These are phyloP conservation scores for Leptinotarsa texana DNA, from an alignment of 1,140 invertebrate species.

Conservation along the genomic window DNA sequence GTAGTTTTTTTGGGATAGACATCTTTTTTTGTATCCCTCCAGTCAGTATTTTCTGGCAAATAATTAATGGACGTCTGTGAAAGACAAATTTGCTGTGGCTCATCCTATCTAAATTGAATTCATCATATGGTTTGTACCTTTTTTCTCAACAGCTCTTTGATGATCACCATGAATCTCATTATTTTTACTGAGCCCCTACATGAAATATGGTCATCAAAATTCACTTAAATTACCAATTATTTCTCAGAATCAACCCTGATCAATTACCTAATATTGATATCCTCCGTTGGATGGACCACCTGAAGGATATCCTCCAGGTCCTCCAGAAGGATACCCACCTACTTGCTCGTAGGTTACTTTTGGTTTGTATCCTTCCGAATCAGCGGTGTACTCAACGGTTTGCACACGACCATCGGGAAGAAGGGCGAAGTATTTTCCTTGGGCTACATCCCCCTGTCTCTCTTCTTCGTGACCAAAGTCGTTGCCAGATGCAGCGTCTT, in stretches of 20 bases:
- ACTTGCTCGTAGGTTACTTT: conserved; percentile 73
- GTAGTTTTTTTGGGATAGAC: no score
- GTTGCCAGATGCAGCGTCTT: conserved; percentile 69
- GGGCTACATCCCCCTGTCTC: conserved; percentile 67
- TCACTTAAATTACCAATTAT: conserved; percentile 5
- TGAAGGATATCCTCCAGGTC: conserved; percentile 47
- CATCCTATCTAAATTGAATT: no score
- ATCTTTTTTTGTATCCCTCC: no score
- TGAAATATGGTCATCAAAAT: not conserved
- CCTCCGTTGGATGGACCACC: conserved; percentile 29
- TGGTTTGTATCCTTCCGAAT: conserved; percentile 76
- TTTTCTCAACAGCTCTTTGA: no score
- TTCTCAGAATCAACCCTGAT: not conserved
- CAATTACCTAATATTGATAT: conserved; percentile 25
- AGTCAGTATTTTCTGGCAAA: no score
- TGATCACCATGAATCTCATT: no score
- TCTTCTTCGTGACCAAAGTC: conserved; percentile 75
- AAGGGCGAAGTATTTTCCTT: conserved; percentile 73
- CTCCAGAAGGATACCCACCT: conserved; percentile 57
- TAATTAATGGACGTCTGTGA: no score
- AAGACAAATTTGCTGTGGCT: no score
- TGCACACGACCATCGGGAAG: conserved; percentile 78
- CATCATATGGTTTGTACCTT: no score
- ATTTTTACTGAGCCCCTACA: no score
- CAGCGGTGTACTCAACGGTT: conserved; percentile 77